phyloP scores from a whole-genome alignment of 2,797 vertebrate species.

The Prunella strophiata region DNA sequence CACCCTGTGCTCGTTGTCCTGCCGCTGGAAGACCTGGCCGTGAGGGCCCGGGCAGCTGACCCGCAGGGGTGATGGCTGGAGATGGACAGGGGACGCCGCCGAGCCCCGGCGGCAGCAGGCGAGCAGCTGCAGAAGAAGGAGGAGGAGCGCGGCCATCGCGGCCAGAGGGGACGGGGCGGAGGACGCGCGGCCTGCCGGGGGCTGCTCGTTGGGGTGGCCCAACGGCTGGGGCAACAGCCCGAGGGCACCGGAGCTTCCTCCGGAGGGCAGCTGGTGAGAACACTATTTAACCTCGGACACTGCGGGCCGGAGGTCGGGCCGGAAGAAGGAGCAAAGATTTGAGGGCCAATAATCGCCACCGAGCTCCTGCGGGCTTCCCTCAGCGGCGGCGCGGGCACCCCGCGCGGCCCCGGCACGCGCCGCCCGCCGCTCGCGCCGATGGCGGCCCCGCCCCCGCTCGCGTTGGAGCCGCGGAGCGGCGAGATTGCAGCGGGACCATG shows the following conservation, averaged over 20 bases:
- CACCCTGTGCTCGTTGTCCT: background rate
- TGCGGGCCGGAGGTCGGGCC: background rate
- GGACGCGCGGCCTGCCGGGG: background rate
- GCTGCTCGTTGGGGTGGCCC: background rate
- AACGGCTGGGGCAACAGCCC: background rate
- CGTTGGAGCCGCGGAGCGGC: background rate
- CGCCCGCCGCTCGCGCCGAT: background rate
- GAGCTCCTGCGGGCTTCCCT: background rate
- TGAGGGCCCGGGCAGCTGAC: slow-evolving; percentile 19
- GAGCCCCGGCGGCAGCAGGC: background rate
- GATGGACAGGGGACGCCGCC: background rate
- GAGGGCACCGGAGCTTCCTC: accelerated
- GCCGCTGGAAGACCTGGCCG: background rate
- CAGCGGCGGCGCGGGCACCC: background rate
- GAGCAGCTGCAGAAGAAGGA: background rate
- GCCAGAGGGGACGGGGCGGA: no score
- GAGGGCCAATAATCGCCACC: background rate
- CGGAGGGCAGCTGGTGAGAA: background rate
- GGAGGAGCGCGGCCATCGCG: background rate
- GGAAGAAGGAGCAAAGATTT: background rate
- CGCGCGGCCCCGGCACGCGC: background rate
- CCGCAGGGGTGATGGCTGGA: background rate
- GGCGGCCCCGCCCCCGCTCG: background rate
- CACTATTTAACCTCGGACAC: background rate
- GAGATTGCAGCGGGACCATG: accelerated